Conservation (phyloP, 2,797 vertebrate genomes). For the Taenioides sp. region DNA sequence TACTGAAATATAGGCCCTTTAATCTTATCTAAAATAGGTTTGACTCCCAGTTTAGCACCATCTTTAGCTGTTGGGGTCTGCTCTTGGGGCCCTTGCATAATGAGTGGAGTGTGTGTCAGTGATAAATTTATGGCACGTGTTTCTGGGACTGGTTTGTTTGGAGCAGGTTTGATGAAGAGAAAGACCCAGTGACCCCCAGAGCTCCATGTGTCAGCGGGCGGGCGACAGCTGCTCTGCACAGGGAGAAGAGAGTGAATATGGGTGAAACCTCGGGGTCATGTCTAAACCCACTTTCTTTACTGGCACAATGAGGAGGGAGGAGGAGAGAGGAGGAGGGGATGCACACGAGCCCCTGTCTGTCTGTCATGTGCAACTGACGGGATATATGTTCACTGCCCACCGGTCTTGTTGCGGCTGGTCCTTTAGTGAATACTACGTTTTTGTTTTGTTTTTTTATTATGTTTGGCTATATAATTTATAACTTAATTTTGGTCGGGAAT, state of each 20-base stretch:
- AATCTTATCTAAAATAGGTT: no score
- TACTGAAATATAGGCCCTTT: no score
- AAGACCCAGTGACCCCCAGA: slow-evolving; percentile 59
- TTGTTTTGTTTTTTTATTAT: neutral
- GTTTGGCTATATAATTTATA: neutral
- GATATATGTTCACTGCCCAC: slow-evolving; percentile 36
- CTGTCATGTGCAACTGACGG: slow-evolving; percentile 40
- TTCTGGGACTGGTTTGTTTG: slow-evolving; percentile 21
- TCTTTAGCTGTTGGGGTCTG: slow-evolving; percentile 9
- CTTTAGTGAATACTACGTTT: neutral
- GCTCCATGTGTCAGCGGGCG: slow-evolving; percentile 60
- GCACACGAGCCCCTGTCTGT: slow-evolving; percentile 14
- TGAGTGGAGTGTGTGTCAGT: slow-evolving; percentile 47
- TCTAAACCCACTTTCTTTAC: slow-evolving; percentile 64
- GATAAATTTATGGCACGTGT: slow-evolving; percentile 73
- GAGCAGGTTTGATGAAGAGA: slow-evolving; percentile 21
- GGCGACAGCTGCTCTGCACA: slow-evolving; percentile 75
- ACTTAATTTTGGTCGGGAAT: no score
- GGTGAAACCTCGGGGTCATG: slow-evolving; percentile 63
- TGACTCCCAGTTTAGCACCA: neutral
- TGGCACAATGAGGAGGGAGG: slow-evolving; percentile 60
- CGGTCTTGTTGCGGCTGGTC: neutral
- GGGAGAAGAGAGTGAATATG: slow-evolving; percentile 26
- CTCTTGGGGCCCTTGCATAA: slow-evolving; percentile 20
- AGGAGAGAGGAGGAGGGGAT: slow-evolving; percentile 35